Evolutionary conservation across 2,888 invertebrate species (phyloP).

Genomic region (Elgonia sp.): DNA sequence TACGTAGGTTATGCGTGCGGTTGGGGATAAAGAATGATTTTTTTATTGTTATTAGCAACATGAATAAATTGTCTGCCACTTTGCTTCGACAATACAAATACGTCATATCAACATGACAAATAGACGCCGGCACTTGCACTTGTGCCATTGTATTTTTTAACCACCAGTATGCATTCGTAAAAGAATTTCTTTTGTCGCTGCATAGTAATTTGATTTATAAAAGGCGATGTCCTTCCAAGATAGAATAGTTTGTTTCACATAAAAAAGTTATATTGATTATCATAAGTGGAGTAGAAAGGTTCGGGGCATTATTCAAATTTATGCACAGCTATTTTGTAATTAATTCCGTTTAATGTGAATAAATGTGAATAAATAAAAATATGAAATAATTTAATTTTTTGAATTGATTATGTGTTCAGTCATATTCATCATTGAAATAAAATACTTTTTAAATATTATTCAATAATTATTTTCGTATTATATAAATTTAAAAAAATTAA

Average conservation of each 20-base stretch:
- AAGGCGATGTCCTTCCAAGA: constrained; percentile 2
- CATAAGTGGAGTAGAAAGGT: constrained; percentile 39
- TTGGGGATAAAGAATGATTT: neutral
- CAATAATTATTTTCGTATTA: too few species aligned
- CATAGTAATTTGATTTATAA: constrained; percentile 13
- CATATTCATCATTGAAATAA: too few species aligned
- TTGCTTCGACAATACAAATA: constrained; percentile 20
- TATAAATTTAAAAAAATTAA: too few species aligned
- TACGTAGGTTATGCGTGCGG: neutral
- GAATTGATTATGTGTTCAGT: too few species aligned
- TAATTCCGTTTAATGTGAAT: constrained; percentile 59
- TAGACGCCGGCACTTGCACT: constrained; percentile 26
- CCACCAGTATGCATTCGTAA: neutral
- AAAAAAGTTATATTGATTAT: constrained; percentile 23
- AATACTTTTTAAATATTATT: too few species aligned
- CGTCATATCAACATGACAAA: constrained; percentile 26
- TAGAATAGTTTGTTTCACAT: constrained; percentile 1
- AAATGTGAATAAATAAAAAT: too few species aligned
- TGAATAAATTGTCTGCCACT: constrained; percentile 25
- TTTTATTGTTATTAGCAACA: neutral
- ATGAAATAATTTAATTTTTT: too few species aligned
- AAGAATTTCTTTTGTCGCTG: constrained; percentile 31
- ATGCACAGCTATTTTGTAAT: constrained; percentile 52
- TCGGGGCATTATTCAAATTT: constrained; percentile 53
- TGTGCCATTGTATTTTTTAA: constrained; percentile 31